Conservation (phyloP, 2,797 vertebrate genomes). For the Characodon lateralis region DNA sequence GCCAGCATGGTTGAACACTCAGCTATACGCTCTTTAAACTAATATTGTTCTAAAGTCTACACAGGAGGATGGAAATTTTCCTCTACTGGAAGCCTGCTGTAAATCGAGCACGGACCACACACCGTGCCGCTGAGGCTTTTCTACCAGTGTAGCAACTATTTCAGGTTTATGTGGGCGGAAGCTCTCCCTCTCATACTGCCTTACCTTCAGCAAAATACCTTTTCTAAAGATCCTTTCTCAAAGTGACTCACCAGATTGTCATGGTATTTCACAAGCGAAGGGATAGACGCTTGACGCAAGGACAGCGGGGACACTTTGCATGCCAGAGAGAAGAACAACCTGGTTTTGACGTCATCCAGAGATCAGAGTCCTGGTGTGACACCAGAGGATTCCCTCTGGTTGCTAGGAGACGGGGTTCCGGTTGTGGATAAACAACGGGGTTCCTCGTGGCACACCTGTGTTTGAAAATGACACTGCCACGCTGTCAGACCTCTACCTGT, state of each 20-base stretch:
- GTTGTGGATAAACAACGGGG: constrained; percentile 64
- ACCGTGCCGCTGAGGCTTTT: constrained; percentile 51
- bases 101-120: constrained; percentile 65
- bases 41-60: constrained; percentile 77
- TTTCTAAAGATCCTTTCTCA: constrained; percentile 49
- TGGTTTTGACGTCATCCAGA: constrained; percentile 69
- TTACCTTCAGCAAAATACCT: constrained; percentile 51
- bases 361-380: constrained; percentile 52
- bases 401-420: constrained; percentile 73
- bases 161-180: constrained; percentile 62
- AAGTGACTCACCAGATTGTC: constrained; percentile 60
- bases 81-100: constrained; percentile 48
- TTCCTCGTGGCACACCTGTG: constrained; percentile 72
- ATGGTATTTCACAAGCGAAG: constrained; percentile 60
- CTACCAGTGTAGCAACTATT: constrained; percentile 47
- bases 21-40: constrained; percentile 68
- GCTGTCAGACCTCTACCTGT: constrained; percentile 62
- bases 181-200: constrained; percentile 33
- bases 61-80: constrained; percentile 62
- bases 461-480: constrained; percentile 66
- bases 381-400: constrained; percentile 77
- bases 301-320: constrained; percentile 48
- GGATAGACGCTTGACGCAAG: constrained; percentile 29
- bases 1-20: constrained; percentile 60
- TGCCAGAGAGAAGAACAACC: constrained; percentile 56